phyloP scores from a whole-genome alignment of 2,797 vertebrate genomes.

The Sebastes nivosus region DNA sequence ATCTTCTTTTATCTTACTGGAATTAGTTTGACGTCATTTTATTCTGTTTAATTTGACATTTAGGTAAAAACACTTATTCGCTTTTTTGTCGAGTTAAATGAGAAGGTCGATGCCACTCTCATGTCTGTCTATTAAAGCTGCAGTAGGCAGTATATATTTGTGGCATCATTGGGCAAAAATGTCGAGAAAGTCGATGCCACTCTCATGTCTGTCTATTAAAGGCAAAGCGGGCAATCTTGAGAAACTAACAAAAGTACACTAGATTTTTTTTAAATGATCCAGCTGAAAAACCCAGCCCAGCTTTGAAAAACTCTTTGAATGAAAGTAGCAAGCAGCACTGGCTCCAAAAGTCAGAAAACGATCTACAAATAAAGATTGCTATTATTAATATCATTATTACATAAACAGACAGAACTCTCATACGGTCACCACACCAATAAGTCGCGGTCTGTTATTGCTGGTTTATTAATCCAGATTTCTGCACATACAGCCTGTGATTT shows the following conservation, averaged over 20 bases:
- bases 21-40: not conserved
- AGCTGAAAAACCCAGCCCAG: too few relatives aligned
- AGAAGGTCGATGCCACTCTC: not conserved
- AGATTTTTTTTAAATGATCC: too few relatives aligned
- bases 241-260: too few relatives aligned
- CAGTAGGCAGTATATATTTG: too few relatives aligned
- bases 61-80: not conserved
- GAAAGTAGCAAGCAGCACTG: too few relatives aligned
- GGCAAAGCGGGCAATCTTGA: too few relatives aligned
- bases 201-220: not conserved
- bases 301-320: too few relatives aligned
- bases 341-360: too few relatives aligned
- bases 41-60: not conserved
- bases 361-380: not conserved
- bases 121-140: not conserved
- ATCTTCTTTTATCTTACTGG: not conserved
- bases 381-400: not conserved
- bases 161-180: too few relatives aligned
- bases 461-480: conserved; percentile 19
- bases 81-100: not conserved
- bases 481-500: conserved; percentile 4
- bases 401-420: not conserved
- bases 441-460: not conserved
- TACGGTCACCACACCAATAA: not conserved
- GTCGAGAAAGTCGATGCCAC: not conserved